Base-by-base conservation (phyloP, 1,140 invertebrate genomes). In the Asobara japonica region DNA sequence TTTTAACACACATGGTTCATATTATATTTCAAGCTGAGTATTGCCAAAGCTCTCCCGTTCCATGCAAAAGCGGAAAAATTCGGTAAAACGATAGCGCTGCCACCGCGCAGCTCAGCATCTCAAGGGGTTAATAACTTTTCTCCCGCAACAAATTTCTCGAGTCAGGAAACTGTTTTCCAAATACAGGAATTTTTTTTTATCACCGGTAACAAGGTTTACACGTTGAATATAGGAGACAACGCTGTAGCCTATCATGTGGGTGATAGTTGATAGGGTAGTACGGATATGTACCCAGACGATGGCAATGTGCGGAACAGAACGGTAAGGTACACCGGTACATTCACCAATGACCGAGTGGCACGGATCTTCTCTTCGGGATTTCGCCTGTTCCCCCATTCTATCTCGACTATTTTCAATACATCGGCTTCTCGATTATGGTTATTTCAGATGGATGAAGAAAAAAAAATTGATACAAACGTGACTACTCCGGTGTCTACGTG, bases 271-370 rank as follows among this genome's bases (percentile, higher is more conserved):
- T 62, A 62, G 60, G 60, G 29, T 30, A 62, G n/a, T 29, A 62
- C 30, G 29, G 27, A 62, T 30, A 31, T 62, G 13, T 30, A 62
- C 13, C 25, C 8, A 25, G 25, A 62, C 29, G 25, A 62, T 62
- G 60, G 25, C 27, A 30, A 38, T 61, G 69, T 71, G 45, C 29
- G 71, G 65, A 45, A 51, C 67, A 56, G 36, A 65, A 74, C 71
- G 69, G 79, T 73, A 83, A 78, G 84, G 82, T 82, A 83, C 83
- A 76, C 78, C 79, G 80, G 83, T 85, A 86, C 84, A 83, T 86
- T 86, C 84, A 86, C 84, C 84, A 85, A 86, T 86, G 84, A 86
- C 84, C 84, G 84, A 85, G 84, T 86, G 84, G 84, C 84, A 86
- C 84, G 83, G 82, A 86, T 86, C 84, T 80, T 85, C 82, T 71